phyloP scores from a whole-genome alignment of 2,888 invertebrate genomes.

The Heliconius charithonia region DNA sequence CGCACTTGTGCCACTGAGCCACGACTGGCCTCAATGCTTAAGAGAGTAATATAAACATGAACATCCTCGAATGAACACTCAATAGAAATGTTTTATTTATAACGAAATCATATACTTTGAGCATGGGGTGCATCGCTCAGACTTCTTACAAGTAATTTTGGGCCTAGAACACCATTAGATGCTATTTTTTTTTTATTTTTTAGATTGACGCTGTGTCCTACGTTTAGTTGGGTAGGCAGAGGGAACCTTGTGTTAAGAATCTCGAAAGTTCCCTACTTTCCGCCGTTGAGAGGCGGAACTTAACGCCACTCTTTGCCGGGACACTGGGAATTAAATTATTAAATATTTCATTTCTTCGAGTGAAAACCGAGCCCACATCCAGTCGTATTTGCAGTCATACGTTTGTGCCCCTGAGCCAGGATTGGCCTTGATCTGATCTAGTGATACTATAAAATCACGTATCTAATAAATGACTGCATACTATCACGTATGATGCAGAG shows the following conservation, averaged over 20 bases:
- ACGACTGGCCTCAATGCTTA: neutral
- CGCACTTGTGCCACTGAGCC: no score
- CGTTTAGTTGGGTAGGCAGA: no score
- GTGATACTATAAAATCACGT: neutral
- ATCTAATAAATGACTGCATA: neutral
- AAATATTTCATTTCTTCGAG: no score
- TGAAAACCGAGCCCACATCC: no score
- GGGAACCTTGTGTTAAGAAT: no score
- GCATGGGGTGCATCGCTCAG: neutral
- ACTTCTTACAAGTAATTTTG: neutral
- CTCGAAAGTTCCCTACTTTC: no score
- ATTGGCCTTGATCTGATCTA: neutral
- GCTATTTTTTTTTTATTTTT: no score
- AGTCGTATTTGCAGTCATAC: no score
- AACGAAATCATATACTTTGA: neutral
- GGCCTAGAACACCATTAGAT: neutral
- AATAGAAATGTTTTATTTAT: slow-evolving; percentile 3
- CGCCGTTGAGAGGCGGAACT: neutral
- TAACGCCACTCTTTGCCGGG: no score
- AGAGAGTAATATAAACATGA: neutral
- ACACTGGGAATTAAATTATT: no score
- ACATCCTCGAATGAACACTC: neutral
- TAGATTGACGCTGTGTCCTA: no score
- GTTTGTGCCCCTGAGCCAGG: neutral
- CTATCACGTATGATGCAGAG: neutral